Base-by-base conservation (phyloP, 2,888 invertebrate species). In the Plebejus argus region DNA sequence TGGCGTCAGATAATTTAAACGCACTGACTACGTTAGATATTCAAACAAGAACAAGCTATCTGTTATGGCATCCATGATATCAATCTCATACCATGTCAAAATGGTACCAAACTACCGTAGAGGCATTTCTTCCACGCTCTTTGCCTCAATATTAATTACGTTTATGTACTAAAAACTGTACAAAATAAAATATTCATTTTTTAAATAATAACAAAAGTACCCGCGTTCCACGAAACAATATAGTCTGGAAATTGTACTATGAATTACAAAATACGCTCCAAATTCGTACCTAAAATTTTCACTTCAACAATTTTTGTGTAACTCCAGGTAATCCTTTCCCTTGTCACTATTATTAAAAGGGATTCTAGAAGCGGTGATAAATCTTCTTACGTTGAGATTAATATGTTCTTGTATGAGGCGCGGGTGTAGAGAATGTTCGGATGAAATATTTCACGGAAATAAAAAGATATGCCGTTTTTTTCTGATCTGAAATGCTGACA, bases 301-400 rank as follows among this genome's bases (percentile, higher is more conserved):
- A 66, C 20, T 39, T 35, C 35, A 39, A 20, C 71, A n/a, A 39
- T 70, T 66, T 66, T 66, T 66, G 39, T 20, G 20, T 10, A 39
- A 18, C 35, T n/a, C 71, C 39, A 53, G 18, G 49, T 53, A 74
- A 74, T 49, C 45, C 49, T 74, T 53, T 53, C 53, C 53, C 45
- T 49, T 49, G 28, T 74, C 71, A 39, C 35, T 71, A 49, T 74
- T 45, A 74, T 74, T 74, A 49, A 49, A 53, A 74, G 49, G 49
- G 49, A 74, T 74, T 74, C 18, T 53, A 53, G 28, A 74, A 45
- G 12, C 20, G 45, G 49, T 28, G 28, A 49, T 49, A 74, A 74
- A 74, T 74, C 45, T 49, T 49, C 53, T 74, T 74, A 28, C n/a
- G 45, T 53, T 74, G 15, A 49, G 53, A 74, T 74, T 74, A 74